These are phyloP conservation scores for Lysandra coridon DNA, from an alignment of 2,888 invertebrate species.

Conservation along the genomic window DNA sequence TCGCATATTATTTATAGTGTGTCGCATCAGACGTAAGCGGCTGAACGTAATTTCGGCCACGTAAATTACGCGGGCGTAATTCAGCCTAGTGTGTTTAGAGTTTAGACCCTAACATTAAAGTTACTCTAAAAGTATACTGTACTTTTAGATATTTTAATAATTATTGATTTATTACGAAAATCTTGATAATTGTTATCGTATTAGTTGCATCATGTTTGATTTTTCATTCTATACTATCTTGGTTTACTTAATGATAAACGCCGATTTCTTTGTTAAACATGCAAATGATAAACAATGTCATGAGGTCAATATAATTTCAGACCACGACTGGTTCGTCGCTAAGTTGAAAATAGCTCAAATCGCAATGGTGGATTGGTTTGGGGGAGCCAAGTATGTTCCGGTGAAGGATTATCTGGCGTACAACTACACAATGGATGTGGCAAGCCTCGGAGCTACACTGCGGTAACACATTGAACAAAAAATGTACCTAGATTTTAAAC, in stretches of 20 bases:
- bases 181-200: not conserved
- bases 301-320: slow-evolving; percentile 66
- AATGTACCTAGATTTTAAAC: not conserved
- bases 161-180: not conserved
- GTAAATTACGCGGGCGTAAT: too few species aligned
- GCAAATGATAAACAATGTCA: slow-evolving; percentile 22
- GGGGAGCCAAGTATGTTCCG: slow-evolving; percentile 86
- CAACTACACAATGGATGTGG: slow-evolving; percentile 66
- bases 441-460: not conserved
- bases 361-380: slow-evolving; percentile 89
- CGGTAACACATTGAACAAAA: not conserved
- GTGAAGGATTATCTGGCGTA: slow-evolving; percentile 83
- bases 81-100: too few species aligned
- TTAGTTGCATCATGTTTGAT: not conserved
- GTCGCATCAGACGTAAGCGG: too few species aligned
- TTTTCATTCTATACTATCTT: not conserved
- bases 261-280: not conserved
- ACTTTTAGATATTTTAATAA: too few species aligned
- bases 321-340: slow-evolving; percentile 89
- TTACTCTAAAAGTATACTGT: too few species aligned
- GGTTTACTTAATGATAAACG: not conserved
- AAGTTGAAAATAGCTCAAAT: slow-evolving; percentile 87
- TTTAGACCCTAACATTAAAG: too few species aligned
- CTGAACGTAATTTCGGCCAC: too few species aligned
- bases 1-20: too few species aligned